Percentiles rank a stretch among this genome's conserved stretches.
Conservation (phyloP, 2,797 vertebrate species). For the Sebastes alutus region DNA sequence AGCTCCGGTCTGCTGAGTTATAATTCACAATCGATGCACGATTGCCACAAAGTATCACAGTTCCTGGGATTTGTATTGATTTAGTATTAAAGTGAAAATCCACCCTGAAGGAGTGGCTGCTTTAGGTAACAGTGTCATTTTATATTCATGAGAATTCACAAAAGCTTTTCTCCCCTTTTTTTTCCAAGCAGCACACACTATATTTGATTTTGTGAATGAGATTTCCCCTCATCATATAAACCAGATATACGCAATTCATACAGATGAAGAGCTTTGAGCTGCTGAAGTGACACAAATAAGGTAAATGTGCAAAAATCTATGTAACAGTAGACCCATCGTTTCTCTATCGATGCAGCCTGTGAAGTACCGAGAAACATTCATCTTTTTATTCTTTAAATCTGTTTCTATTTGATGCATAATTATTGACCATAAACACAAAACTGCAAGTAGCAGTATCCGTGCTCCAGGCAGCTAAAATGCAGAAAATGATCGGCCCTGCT, state of each 20-base stretch:
- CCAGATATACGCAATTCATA: slow-evolving; percentile 3
- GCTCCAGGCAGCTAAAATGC: slow-evolving; percentile 7
- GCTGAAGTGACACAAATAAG: not conserved
- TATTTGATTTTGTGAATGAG: slow-evolving; percentile 8
- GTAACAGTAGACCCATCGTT: not conserved
- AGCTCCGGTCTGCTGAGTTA: slow-evolving; percentile 11
- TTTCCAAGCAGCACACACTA: not conserved
- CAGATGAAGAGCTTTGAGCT: not conserved
- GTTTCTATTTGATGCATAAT: not conserved
- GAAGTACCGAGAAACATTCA: not conserved
- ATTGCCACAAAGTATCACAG: slow-evolving; percentile 3
- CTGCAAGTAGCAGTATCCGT: not conserved
- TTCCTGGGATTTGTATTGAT: slow-evolving; percentile 5
- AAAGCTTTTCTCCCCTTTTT: not conserved
- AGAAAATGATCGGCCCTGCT: slow-evolving; percentile 52
- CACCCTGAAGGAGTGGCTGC: not conserved
- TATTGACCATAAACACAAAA: not conserved
- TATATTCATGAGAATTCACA: slow-evolving; percentile 6
- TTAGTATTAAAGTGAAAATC: slow-evolving; percentile 17
- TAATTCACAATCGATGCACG: slow-evolving; percentile 24
- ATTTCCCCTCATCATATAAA: not conserved
- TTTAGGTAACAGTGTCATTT: slow-evolving; percentile 2
- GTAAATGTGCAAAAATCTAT: not conserved
- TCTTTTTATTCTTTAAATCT: not conserved
- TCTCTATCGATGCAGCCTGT: not conserved